Conservation (phyloP, 2,113 vertebrate genomes). For the Emydura subglobosa region DNA sequence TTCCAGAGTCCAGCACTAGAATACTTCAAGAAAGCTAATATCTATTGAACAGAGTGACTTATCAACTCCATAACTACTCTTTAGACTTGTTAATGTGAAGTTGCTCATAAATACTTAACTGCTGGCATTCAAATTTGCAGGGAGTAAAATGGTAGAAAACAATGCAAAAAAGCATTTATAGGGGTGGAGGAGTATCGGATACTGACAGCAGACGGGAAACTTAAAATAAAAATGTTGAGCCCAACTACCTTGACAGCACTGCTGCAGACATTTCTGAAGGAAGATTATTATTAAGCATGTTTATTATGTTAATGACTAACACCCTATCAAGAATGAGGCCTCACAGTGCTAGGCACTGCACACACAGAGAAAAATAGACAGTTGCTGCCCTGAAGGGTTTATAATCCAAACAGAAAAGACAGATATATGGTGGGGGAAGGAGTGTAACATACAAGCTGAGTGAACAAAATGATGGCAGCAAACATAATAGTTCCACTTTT, state of each 20-base stretch:
- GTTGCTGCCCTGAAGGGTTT: not conserved
- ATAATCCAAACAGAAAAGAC: not conserved
- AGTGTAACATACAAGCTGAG: not conserved
- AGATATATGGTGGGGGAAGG: not conserved
- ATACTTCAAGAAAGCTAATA: accelerated
- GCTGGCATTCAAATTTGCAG: not conserved
- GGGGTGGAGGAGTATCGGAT: not conserved
- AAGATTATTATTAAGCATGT: not conserved
- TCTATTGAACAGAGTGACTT: not conserved
- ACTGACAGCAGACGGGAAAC: not conserved
- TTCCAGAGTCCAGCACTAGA: not conserved
- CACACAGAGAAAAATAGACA: not conserved
- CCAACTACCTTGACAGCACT: not conserved
- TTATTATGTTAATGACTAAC: not conserved
- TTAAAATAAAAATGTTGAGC: not conserved
- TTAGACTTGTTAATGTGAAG: not conserved
- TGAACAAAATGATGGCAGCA: not conserved
- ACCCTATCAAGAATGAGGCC: not conserved
- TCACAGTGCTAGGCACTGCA: not conserved
- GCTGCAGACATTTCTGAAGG: not conserved
- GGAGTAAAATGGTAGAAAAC: not conserved
- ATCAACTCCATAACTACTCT: not conserved
- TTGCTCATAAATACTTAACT: not conserved
- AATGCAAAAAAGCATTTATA: not conserved
- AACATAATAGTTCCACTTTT: not conserved